Evolutionary conservation across 2,888 invertebrate genomes (phyloP).

Genomic region (Acrocyrtus sp.): DNA sequence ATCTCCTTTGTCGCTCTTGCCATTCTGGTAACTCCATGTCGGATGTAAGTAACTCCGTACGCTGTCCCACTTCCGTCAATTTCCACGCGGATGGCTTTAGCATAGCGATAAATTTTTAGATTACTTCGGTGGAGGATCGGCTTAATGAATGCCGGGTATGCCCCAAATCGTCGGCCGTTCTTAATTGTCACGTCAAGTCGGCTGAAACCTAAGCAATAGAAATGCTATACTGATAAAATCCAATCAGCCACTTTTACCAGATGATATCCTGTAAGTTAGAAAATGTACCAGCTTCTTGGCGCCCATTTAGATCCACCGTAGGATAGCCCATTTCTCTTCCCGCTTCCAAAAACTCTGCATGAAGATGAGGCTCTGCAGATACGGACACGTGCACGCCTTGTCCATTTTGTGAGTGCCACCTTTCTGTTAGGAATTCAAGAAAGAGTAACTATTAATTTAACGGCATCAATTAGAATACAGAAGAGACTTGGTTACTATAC

Average conservation of each 20-base stretch:
- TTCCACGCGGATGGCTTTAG: slow-evolving; percentile 36
- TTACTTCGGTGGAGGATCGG: slow-evolving; percentile 43
- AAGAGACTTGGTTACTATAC: slow-evolving; percentile 11
- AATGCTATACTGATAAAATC: slow-evolving; percentile 29
- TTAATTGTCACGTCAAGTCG: slow-evolving; percentile 49
- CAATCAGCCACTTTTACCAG: not conserved
- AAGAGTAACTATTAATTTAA: no score
- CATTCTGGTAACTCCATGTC: slow-evolving; percentile 44
- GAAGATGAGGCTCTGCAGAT: not conserved
- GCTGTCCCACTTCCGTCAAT: slow-evolving; percentile 37
- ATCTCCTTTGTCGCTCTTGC: slow-evolving; percentile 52
- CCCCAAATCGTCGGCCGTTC: slow-evolving; percentile 39
- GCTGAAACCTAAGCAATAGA: no score
- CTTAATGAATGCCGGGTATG: slow-evolving; percentile 39
- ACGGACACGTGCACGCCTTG: slow-evolving; percentile 28
- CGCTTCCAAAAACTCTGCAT: slow-evolving; percentile 33
- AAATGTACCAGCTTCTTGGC: slow-evolving; percentile 35
- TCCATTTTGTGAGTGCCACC: slow-evolving; percentile 26
- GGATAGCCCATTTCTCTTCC: slow-evolving; percentile 44
- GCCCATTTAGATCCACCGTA: slow-evolving; percentile 36
- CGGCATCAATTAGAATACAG: not conserved
- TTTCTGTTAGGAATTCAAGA: slow-evolving; percentile 1
- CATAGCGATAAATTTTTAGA: slow-evolving; percentile 49
- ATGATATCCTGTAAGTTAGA: not conserved
- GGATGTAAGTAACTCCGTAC: slow-evolving; percentile 50